Conservation (phyloP, 2,797 vertebrate species). For the Spinibarbus caldwelli region DNA sequence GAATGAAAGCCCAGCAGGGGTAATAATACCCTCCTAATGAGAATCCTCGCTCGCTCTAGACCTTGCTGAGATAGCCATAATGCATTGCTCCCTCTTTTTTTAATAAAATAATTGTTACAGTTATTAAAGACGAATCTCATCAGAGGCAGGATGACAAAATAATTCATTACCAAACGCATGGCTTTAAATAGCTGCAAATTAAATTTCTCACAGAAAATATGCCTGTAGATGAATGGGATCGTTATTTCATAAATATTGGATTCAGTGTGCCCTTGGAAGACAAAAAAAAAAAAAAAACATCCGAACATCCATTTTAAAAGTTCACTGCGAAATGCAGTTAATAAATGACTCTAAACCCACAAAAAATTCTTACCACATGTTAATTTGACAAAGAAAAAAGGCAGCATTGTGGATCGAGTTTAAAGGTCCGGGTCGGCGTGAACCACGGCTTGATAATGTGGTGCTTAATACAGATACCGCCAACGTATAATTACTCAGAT, state of each 20-base stretch:
- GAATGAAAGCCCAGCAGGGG: conserved; percentile 76
- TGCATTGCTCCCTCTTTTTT: conserved; percentile 80
- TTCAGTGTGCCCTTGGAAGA: conserved; percentile 73
- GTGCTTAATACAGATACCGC: conserved; percentile 6
- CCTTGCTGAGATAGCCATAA: conserved; percentile 78
- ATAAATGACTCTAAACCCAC: conserved; percentile 53
- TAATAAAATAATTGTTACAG: conserved; percentile 85
- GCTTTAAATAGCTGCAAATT: conserved; percentile 85
- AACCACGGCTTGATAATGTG: conserved; percentile 3
- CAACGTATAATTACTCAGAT: conserved; percentile 16
- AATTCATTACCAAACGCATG: conserved; percentile 81
- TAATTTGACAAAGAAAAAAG: conserved; percentile 24
- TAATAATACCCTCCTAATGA: conserved; percentile 84
- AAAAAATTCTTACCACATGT: conserved; percentile 19
- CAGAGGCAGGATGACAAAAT: conserved; percentile 83
- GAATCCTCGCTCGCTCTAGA: conserved; percentile 78
- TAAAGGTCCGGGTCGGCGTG: not conserved
- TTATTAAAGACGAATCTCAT: conserved; percentile 88
- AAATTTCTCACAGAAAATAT: conserved; percentile 73
- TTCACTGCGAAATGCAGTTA: conserved; percentile 49
- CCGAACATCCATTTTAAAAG: conserved; percentile 64
- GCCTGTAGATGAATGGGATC: conserved; percentile 75
- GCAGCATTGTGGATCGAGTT: not conserved
- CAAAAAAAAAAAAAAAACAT: conserved; percentile 47
- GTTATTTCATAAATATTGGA: conserved; percentile 79